phyloP scores from a whole-genome alignment of 2,888 invertebrate genomes.

The Calliphora vomitoria region DNA sequence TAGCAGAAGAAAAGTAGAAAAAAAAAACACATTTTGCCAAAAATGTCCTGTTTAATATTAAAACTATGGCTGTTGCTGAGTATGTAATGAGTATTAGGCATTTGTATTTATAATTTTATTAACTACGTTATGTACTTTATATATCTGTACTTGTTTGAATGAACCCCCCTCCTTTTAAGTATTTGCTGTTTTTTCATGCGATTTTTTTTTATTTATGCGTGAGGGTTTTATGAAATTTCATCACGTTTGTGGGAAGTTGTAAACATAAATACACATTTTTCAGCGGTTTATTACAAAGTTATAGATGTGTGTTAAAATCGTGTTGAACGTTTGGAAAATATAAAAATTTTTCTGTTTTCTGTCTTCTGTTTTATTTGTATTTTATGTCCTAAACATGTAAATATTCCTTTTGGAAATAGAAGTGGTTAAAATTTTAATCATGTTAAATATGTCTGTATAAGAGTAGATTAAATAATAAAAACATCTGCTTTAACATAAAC shows the following conservation, averaged over 20 bases:
- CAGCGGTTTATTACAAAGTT: conserved; percentile 58
- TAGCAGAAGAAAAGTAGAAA: no score
- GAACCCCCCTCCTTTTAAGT: conserved; percentile 28
- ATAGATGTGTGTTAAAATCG: conserved; percentile 47
- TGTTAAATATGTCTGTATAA: background rate
- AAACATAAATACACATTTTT: conserved; percentile 60
- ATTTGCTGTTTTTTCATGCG: conserved; percentile 42
- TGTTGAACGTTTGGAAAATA: conserved; percentile 40
- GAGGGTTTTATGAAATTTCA: conserved; percentile 66
- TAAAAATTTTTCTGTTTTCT: conserved; percentile 13
- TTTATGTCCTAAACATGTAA: conserved; percentile 41
- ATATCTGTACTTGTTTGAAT: background rate
- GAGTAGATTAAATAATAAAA: conserved; percentile 12
- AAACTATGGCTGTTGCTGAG: background rate
- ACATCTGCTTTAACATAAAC: conserved; percentile 33
- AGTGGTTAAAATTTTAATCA: background rate
- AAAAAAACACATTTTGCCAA: conserved; percentile 47
- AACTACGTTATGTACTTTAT: conserved; percentile 22
- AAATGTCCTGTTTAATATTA: conserved; percentile 60
- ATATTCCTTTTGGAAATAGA: background rate
- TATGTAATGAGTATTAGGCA: background rate
- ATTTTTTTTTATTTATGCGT: conserved; percentile 57
- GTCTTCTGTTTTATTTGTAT: background rate
- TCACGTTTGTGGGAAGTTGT: conserved; percentile 74
- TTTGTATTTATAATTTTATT: conserved; percentile 45